phyloP scores from a whole-genome alignment of 1,140 invertebrate species.

The Carposina sasakii region DNA sequence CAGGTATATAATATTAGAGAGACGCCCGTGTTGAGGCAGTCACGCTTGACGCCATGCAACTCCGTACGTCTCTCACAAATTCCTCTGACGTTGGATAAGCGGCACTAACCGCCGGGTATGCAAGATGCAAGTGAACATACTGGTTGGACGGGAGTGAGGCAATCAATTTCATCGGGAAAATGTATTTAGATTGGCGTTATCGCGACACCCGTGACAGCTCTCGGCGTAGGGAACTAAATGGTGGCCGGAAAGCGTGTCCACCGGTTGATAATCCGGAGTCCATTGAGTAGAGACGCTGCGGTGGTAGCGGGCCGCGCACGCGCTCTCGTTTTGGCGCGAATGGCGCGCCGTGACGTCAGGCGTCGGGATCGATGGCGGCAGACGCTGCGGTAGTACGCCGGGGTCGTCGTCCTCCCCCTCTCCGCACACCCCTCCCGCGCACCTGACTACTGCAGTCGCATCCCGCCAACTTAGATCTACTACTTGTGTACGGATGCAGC shows the following conservation, averaged over 20 bases:
- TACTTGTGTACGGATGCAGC: slow-evolving; percentile 36
- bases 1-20: slow-evolving; percentile 63
- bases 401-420: slow-evolving; percentile 60
- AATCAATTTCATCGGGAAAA: slow-evolving; percentile 12
- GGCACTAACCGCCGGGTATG: slow-evolving; percentile 9
- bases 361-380: slow-evolving; percentile 69
- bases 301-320: slow-evolving; percentile 59
- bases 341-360: slow-evolving; percentile 63
- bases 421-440: slow-evolving; percentile 42
- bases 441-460: slow-evolving; percentile 67
- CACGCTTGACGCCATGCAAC: slow-evolving; percentile 64
- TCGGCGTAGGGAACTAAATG: slow-evolving; percentile 32
- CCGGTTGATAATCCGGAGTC: slow-evolving; percentile 52
- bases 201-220: slow-evolving; percentile 35
- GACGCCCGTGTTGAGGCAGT: slow-evolving; percentile 68
- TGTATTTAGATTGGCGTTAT: slow-evolving; percentile 15
- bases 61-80: slow-evolving; percentile 64
- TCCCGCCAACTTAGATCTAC: slow-evolving; percentile 55
- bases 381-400: slow-evolving; percentile 70
- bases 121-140: not conserved
- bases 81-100: not conserved
- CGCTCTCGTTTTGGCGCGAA: slow-evolving; percentile 70
- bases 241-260: slow-evolving; percentile 50
- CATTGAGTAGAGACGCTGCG: slow-evolving; percentile 67
- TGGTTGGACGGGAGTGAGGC: not conserved